Base-by-base conservation (phyloP, 2,888 invertebrate species). In the Epinotia nisella region DNA sequence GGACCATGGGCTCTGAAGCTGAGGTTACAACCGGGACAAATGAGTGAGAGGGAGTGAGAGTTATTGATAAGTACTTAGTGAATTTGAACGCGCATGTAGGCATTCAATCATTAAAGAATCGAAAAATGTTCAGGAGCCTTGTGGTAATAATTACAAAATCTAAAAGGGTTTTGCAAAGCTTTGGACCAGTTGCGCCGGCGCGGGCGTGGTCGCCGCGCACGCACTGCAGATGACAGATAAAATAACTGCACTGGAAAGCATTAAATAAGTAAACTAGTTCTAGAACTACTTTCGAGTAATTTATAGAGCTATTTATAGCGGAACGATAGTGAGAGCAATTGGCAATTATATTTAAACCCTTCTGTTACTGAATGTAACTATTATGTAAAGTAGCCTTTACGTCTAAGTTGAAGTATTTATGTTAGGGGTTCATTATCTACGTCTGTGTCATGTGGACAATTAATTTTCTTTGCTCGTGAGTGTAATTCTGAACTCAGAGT, bases 171-270 rank as follows among this genome's bases (percentile, higher is more conserved):
- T 73, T 69, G 69, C 68, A 69, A 73, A 69, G 68, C 41, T 45
- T 24, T 70, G 56, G 21, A 58, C 45, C 15, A 55, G 49, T 72
- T 72, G 60, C 62, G 67, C 35, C 49, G 56, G 13, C 70, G 61
- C 76, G 76, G 82, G 83, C 82, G 84, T 78, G 83, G 81, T 49
- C 45, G 55, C 11, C 80, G 77, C 76, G 81, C 83, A 81, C 83
- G 83, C 82, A 82, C 77, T 66, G 71, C 72, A 78, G 84, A 83
- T 83, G 79, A 77, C 80, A 80, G 84, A 84, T 83, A 81, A 79
- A 78, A 73, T 74, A 76, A 77, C 76, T 76, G 75, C 75, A 70
- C 76, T 76, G 77, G 75, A 76, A 78, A 78, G 71, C 77, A 74
- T 77, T 79, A 76, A 76, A 75, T 79, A 79, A 76, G 76, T 75